Conservation (phyloP, 2,113 vertebrate genomes). For the Tympanuchus pallidicinctus region DNA sequence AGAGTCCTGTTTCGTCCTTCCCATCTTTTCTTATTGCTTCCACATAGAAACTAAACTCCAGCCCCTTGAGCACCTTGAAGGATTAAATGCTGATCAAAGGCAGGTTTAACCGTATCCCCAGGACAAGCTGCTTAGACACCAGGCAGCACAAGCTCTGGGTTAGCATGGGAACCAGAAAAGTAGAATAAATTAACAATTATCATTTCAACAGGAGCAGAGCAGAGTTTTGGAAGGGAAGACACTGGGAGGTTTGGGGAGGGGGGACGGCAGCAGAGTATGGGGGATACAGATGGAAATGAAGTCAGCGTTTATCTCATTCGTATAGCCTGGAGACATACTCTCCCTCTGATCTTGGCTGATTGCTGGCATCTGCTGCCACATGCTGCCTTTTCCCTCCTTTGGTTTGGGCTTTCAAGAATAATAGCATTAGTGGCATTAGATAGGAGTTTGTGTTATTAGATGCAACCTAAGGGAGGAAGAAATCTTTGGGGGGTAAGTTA, state of each 20-base stretch:
- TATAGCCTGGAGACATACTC: slow-evolving; percentile 14
- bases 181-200: slow-evolving; percentile 78
- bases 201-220: slow-evolving; percentile 44
- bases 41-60: slow-evolving; percentile 69
- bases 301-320: background rate
- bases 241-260: background rate
- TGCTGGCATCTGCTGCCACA: slow-evolving; percentile 39
- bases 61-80: slow-evolving; percentile 74
- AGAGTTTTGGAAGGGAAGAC: slow-evolving; percentile 25
- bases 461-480: slow-evolving; percentile 44
- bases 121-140: slow-evolving; percentile 81
- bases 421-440: slow-evolving; percentile 65
- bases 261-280: background rate
- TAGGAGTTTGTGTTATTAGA: slow-evolving; percentile 46
- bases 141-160: slow-evolving; percentile 63
- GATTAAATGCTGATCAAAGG: slow-evolving; percentile 88
- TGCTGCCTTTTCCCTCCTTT: background rate
- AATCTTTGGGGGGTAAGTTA: slow-evolving; percentile 50
- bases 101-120: slow-evolving; percentile 83
- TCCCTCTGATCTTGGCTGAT: slow-evolving; percentile 52
- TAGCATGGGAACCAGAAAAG: slow-evolving; percentile 68
- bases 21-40: slow-evolving; percentile 71
- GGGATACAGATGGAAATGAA: slow-evolving; percentile 16
- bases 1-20: slow-evolving; percentile 36
- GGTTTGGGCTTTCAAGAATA: slow-evolving; percentile 57